Evolutionary conservation across 2,888 invertebrate species (phyloP).

Genomic region (Xestia rhomboidea): DNA sequence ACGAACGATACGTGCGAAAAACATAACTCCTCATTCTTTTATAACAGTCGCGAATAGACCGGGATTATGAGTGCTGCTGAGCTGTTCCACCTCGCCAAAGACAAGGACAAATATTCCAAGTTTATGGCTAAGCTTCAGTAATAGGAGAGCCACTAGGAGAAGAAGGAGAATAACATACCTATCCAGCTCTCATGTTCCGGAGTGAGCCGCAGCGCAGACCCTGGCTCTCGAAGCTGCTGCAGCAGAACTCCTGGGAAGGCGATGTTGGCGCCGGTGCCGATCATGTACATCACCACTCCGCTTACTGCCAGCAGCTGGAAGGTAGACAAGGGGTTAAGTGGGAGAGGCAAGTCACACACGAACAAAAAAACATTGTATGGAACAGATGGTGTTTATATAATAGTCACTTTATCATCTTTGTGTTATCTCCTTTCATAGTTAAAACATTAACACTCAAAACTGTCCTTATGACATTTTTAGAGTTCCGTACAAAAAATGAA

Average conservation of each 20-base stretch:
- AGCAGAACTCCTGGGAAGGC: constrained; percentile 86
- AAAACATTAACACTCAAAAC: neutral
- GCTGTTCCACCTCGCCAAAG: neutral
- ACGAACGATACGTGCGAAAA: too few species aligned
- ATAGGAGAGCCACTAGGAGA: neutral
- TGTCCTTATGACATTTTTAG: neutral
- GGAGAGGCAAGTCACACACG: neutral
- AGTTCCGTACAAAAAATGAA: too few species aligned
- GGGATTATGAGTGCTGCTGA: neutral
- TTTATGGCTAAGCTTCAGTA: neutral
- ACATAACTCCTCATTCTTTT: too few species aligned
- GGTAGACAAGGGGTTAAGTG: neutral
- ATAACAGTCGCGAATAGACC: neutral
- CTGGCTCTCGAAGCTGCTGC: constrained; percentile 81
- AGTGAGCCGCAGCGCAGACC: constrained; percentile 79
- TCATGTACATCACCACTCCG: constrained; percentile 88
- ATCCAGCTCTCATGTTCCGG: constrained; percentile 87
- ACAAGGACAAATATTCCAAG: neutral
- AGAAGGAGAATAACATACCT: constrained; percentile 71
- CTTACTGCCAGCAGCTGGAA: constrained; percentile 84
- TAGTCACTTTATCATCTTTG: neutral
- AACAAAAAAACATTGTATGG: neutral
- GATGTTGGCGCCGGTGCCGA: constrained; percentile 87
- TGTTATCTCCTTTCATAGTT: too few species aligned
- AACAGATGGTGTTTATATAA: neutral